Percentiles rank a stretch among this genome's conserved stretches.
Conservation (phyloP, 2,113 vertebrate genomes). For the Dinomys branickii region DNA sequence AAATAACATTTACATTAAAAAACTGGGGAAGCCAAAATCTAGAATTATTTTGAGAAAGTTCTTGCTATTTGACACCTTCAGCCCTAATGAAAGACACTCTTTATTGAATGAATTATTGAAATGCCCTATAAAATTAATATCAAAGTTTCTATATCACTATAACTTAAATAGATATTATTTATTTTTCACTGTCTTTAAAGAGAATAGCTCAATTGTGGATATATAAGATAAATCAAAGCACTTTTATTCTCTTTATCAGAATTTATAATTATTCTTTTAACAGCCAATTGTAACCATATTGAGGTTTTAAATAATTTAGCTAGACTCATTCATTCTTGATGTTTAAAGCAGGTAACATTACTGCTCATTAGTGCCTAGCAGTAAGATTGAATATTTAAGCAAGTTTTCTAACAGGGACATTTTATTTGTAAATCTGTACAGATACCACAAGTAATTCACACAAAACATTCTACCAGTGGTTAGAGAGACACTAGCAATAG, state of each 20-base stretch:
- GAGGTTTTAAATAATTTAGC: background rate
- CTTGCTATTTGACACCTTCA: background rate
- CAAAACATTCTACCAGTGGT: background rate
- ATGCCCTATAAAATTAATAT: conserved; percentile 4
- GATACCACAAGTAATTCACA: background rate
- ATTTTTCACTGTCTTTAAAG: background rate
- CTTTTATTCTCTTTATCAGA: background rate
- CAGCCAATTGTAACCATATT: background rate
- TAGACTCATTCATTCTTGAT: background rate
- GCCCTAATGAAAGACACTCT: background rate
- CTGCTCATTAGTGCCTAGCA: background rate
- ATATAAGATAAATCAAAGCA: background rate
- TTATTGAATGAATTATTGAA: background rate
- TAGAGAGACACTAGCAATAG: background rate
- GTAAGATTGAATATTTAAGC: background rate
- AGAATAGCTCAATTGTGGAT: background rate
- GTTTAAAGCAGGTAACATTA: background rate
- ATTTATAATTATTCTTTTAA: conserved; percentile 30
- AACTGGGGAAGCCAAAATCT: background rate
- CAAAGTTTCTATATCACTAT: background rate
- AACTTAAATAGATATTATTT: background rate
- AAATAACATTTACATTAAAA: conserved; percentile 29
- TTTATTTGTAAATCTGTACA: conserved; percentile 7
- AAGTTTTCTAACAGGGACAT: background rate
- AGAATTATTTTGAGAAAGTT: background rate